Evolutionary conservation across 2,888 invertebrate genomes (phyloP).

Genomic region (Brachycybe producta): DNA sequence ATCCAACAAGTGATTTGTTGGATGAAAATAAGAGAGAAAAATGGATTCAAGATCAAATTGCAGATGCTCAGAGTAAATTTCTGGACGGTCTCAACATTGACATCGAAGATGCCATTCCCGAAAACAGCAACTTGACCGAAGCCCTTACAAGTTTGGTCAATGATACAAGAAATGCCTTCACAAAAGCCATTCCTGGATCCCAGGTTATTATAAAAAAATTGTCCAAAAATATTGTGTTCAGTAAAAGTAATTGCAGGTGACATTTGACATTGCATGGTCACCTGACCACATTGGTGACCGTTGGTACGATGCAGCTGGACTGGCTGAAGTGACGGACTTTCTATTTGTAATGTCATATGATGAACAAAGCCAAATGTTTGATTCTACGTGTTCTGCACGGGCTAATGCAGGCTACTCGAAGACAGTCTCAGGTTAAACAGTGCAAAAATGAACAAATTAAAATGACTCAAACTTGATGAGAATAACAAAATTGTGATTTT

Average conservation of each 20-base stretch:
- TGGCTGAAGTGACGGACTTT: conserved; percentile 31
- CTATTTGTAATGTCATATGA: conserved; percentile 37
- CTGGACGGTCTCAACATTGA: conserved; percentile 36
- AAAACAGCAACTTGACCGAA: conserved; percentile 22
- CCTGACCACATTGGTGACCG: conserved; percentile 33
- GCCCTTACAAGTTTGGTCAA: conserved; percentile 29
- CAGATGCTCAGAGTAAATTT: conserved; percentile 25
- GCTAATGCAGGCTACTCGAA: conserved; percentile 1
- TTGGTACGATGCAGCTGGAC: conserved; percentile 32
- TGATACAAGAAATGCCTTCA: conserved; percentile 28
- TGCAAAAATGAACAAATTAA: no score
- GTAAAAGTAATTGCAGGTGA: conserved; percentile 26
- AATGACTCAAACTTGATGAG: no score
- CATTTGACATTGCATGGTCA: conserved; percentile 36
- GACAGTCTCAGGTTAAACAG: background rate
- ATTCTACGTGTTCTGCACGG: conserved; percentile 21
- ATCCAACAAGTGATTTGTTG: conserved; percentile 9
- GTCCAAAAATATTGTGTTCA: background rate
- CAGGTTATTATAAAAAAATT: conserved; percentile 26
- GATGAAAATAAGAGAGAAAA: conserved; percentile 19
- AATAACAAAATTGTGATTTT: no score
- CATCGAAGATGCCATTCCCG: conserved; percentile 30
- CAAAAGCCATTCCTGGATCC: conserved; percentile 25
- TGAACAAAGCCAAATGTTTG: conserved; percentile 33
- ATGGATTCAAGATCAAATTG: conserved; percentile 28